These are phyloP conservation scores for Cryptocephalus primarius DNA, from an alignment of 2,888 invertebrate genomes.

Conservation along the genomic window DNA sequence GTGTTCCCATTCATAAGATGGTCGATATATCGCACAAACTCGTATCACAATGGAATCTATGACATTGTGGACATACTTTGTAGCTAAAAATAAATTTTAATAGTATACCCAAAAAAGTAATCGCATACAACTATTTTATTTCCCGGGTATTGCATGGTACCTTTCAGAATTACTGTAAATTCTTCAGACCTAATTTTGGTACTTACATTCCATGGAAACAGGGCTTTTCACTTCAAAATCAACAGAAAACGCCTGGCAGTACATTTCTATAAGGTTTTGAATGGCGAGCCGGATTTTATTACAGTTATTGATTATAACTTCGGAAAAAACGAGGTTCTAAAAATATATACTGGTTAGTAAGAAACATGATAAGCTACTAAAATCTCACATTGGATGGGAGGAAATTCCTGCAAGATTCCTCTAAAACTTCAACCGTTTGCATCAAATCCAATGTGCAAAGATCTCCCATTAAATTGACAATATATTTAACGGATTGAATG, in stretches of 20 bases:
- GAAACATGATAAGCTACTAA: constrained; percentile 1
- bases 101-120: too few species aligned
- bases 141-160: too few species aligned
- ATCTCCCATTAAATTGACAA: constrained; percentile 78
- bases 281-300: constrained; percentile 69
- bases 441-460: constrained; percentile 83
- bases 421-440: constrained; percentile 48
- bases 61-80: constrained; percentile 57
- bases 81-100: constrained; percentile 40
- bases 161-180: background rate
- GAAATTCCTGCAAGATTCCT: constrained; percentile 22
- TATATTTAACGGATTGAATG: constrained; percentile 84
- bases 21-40: constrained; percentile 71
- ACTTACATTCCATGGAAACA: constrained; percentile 30
- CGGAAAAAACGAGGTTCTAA: constrained; percentile 37
- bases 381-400: constrained; percentile 20
- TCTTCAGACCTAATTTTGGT: background rate
- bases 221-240: constrained; percentile 58
- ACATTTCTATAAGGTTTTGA: constrained; percentile 73
- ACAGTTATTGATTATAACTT: constrained; percentile 52
- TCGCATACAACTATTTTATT: too few species aligned
- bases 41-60: constrained; percentile 68
- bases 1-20: constrained; percentile 67
- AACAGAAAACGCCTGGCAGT: constrained; percentile 73
- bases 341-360: constrained; percentile 9